Conservation (phyloP, 2,888 invertebrate genomes). For the Gari tellinella region DNA sequence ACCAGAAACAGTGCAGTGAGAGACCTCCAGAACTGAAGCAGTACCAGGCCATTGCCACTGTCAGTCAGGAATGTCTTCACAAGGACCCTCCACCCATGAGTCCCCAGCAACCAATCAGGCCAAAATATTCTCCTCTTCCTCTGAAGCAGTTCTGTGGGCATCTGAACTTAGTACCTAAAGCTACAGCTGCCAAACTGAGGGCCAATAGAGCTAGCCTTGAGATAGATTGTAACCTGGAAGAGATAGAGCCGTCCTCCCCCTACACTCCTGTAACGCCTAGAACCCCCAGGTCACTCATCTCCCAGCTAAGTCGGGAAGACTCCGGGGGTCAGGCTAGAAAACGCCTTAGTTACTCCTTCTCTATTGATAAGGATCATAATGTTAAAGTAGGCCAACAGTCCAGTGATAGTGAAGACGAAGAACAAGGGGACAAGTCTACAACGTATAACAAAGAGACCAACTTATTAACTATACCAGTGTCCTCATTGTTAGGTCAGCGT, state of each 20-base stretch:
- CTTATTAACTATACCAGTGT: constrained; percentile 74
- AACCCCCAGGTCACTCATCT: constrained; percentile 79
- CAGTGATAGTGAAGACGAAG: constrained; percentile 50
- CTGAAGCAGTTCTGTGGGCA: constrained; percentile 49
- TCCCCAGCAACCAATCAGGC: constrained; percentile 1
- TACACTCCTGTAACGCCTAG: constrained; percentile 74
- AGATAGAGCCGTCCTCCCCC: constrained; percentile 61
- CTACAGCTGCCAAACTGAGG: constrained; percentile 68
- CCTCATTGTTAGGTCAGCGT: constrained; percentile 76
- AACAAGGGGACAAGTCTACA: constrained; percentile 31
- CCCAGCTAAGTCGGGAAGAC: constrained; percentile 78
- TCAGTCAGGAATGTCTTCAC: constrained; percentile 5
- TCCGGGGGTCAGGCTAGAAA: constrained; percentile 48
- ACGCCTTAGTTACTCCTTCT: constrained; percentile 60
- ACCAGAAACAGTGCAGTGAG: constrained; percentile 71
- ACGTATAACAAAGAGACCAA: constrained; percentile 52
- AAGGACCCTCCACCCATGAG: constrained; percentile 46
- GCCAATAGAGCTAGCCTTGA: constrained; percentile 69
- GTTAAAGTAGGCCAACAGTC: constrained; percentile 38
- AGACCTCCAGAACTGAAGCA: constrained; percentile 65
- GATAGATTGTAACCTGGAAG: constrained; percentile 70
- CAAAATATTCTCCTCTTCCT: constrained; percentile 21
- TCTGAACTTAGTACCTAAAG: constrained; percentile 69
- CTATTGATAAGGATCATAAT: constrained; percentile 59
- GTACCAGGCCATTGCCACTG: constrained; percentile 28